These are phyloP conservation scores for Cantharis rufa DNA, from an alignment of 2,888 invertebrate species.

Conservation along the genomic window DNA sequence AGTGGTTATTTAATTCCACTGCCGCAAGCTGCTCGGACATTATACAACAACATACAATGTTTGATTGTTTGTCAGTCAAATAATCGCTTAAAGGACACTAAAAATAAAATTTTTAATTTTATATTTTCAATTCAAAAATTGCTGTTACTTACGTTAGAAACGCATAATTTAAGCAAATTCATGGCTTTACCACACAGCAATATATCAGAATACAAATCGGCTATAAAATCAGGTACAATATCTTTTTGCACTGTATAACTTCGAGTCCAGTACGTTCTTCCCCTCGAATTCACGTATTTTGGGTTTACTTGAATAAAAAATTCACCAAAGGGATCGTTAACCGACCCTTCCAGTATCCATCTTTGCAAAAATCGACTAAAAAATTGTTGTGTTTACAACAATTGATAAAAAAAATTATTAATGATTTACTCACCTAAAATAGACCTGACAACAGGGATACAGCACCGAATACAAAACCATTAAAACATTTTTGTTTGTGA, in stretches of 20 bases:
- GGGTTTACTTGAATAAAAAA: conserved; percentile 78
- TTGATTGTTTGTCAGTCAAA: conserved; percentile 47
- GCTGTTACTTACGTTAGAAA: conserved; percentile 65
- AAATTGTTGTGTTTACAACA: conserved; percentile 1
- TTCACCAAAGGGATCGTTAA: conserved; percentile 81
- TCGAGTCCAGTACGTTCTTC: conserved; percentile 71
- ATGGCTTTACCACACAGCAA: conserved; percentile 77
- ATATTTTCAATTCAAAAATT: not conserved
- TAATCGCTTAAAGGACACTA: conserved; percentile 49
- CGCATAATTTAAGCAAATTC: conserved; percentile 70
- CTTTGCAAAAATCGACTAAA: conserved; percentile 70
- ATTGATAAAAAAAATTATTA: not conserved
- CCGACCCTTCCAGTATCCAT: conserved; percentile 84
- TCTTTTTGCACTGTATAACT: conserved; percentile 60
- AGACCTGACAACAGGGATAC: conserved; percentile 52
- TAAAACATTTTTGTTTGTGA: conserved; percentile 62
- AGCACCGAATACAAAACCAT: conserved; percentile 59
- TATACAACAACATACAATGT: conserved; percentile 50
- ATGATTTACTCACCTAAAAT: conserved; percentile 45
- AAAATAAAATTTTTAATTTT: conserved; percentile 25
- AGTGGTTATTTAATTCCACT: conserved; percentile 44
- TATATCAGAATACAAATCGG: conserved; percentile 66
- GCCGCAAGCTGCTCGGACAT: conserved; percentile 45
- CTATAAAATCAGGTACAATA: conserved; percentile 71
- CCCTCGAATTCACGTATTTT: conserved; percentile 66